Evolutionary conservation across 2,888 invertebrate species (phyloP), one percentile per base, ranked within the genome.

Genomic region (Rambutsinella grinnellia): DNA sequence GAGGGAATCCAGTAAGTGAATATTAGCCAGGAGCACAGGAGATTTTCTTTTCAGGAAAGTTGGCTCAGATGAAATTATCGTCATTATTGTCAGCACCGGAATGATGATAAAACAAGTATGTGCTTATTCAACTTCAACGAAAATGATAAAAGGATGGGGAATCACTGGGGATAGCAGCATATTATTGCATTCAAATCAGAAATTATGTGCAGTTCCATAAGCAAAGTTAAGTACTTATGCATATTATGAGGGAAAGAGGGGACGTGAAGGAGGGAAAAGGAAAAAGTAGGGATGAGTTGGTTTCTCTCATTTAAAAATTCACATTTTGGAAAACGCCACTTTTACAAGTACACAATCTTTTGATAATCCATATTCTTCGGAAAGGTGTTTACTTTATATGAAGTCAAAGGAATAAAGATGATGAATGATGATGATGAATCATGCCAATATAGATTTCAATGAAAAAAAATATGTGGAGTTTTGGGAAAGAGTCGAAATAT

Each of bases 1-100:
- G 76, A 71, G 66, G 56, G 66, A 67, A 77, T 71, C 36, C 70
- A 71, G 26, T 61, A 47, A 57, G 28, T 36, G 67, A 61, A 71
- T 70, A 70, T 77, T 77, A 71, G 69, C 49, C 19, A 27, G 17
- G 24, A 36, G 24, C 28, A 3, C 5, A 19, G 17, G 15, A 27
- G 56, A 56, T 57, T 67, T 51, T 56, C 67, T 27, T 19, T 36
- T 10, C 6, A 66, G 51, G 15, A n/a, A 66, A 19, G 36, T 8
- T 49, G 8, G 5, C 36, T 36, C 36, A 13, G 36, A 8, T 36
- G 36, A 36, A 36, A 36, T 36, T 13, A 36, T 36, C 36, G 36
- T 36, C 36, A 36, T 36, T 36, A 36, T 36, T 36, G 36, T 36
- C 36, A 36, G 36, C 36, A 36, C 13, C 36, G 5, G 6, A 36